These are phyloP conservation scores for Andrena chrysosceles DNA, from an alignment of 2,888 invertebrate species.

Conservation along the genomic window DNA sequence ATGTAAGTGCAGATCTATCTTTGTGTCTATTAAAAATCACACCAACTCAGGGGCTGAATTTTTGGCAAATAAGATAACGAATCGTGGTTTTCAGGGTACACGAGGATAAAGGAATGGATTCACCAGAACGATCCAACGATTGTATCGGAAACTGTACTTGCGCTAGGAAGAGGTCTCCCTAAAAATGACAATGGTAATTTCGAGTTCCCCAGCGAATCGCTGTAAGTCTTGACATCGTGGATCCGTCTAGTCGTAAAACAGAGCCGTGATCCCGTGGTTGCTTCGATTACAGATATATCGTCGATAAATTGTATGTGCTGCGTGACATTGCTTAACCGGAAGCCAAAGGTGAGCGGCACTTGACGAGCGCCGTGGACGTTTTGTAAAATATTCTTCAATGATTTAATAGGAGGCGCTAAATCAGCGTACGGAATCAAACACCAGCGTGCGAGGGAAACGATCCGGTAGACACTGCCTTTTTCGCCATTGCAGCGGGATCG, in stretches of 20 bases:
- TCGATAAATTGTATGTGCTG: constrained; percentile 34
- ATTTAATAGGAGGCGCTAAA: neutral
- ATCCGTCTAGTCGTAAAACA: neutral
- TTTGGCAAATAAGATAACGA: neutral
- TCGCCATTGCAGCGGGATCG: constrained; percentile 52
- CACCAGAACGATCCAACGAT: constrained; percentile 31
- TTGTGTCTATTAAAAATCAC: neutral
- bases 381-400: neutral
- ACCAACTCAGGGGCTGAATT: neutral
- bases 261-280: constrained; percentile 21
- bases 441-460: constrained; percentile 34
- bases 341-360: constrained; percentile 35
- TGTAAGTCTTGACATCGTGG: constrained; percentile 59
- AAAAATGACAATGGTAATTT: constrained; percentile 64
- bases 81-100: constrained; percentile 28
- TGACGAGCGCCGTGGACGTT: no score
- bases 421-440: constrained; percentile 35
- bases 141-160: constrained; percentile 38
- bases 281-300: constrained; percentile 41
- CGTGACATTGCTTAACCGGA: constrained; percentile 1
- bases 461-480: constrained; percentile 22
- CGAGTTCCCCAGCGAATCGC: constrained; percentile 61
- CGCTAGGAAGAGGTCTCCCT: constrained; percentile 17
- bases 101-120: constrained; percentile 19
- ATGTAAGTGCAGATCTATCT: constrained; percentile 51